Percentiles rank a stretch among this genome's conserved stretches.
These are phyloP conservation scores for Ormyrus thymus DNA, from an alignment of 2,888 invertebrate genomes.

Conservation along the genomic window DNA sequence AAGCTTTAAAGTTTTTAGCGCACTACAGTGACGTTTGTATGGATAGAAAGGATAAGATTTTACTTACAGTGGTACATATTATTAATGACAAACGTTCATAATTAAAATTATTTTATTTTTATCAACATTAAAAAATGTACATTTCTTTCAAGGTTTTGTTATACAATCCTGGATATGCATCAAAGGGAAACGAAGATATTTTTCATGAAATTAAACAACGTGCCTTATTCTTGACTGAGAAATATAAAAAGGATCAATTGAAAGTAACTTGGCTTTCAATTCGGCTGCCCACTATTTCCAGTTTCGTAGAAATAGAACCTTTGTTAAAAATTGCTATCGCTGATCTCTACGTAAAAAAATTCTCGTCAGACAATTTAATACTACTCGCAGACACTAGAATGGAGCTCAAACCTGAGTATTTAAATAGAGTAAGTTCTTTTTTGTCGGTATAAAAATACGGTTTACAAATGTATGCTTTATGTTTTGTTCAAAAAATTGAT, in stretches of 20 bases:
- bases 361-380: conserved; percentile 84
- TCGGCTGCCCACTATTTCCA: conserved; percentile 75
- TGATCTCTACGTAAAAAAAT: conserved; percentile 82
- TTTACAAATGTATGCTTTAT: conserved; percentile 18
- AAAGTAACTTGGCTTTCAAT: conserved; percentile 84
- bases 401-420: conserved; percentile 87
- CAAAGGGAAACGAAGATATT: conserved; percentile 80
- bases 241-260: conserved; percentile 82
- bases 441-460: conserved; percentile 26
- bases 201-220: conserved; percentile 81
- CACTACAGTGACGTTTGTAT: conserved; percentile 85
- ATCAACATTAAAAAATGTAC: conserved; percentile 43
- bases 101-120: conserved; percentile 52
- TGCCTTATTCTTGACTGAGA: conserved; percentile 80
- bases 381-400: conserved; percentile 82
- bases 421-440: conserved; percentile 84
- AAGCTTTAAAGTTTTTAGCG: conserved; percentile 82
- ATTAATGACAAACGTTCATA: conserved; percentile 22
- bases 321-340: conserved; percentile 78
- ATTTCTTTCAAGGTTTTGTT: conserved; percentile 78
- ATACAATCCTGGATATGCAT: conserved; percentile 80
- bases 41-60: conserved; percentile 86
- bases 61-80: conserved; percentile 81
- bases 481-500: conserved; percentile 42
- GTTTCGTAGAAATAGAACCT: conserved; percentile 65